These are phyloP conservation scores for Stomatorhinus walkeri DNA, from an alignment of 2,797 vertebrate species.

Conservation along the genomic window DNA sequence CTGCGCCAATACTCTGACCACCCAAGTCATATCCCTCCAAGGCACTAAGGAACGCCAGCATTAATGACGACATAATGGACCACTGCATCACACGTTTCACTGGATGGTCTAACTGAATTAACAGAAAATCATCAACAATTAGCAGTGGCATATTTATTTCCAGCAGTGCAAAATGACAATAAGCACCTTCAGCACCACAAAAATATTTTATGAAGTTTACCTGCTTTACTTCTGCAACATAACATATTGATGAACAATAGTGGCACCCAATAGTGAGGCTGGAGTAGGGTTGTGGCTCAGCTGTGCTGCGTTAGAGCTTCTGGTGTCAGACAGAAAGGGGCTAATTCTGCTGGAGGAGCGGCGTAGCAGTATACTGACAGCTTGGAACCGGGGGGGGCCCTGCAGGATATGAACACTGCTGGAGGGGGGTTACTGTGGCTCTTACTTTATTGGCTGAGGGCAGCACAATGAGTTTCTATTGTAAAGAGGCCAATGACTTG, in stretches of 20 bases:
- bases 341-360: background rate
- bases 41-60: background rate
- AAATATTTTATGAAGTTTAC: background rate
- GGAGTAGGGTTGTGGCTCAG: too few relatives aligned
- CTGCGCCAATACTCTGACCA: background rate
- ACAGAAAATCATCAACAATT: background rate
- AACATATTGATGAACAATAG: background rate
- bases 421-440: background rate
- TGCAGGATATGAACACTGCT: background rate
- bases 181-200: background rate
- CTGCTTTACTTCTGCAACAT: background rate
- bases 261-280: background rate
- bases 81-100: background rate
- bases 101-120: background rate
- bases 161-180: background rate
- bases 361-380: background rate
- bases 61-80: background rate
- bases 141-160: background rate
- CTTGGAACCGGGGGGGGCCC: background rate
- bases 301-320: background rate
- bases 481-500: background rate
- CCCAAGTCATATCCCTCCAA: background rate
- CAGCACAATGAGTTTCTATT: background rate
- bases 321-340: background rate
- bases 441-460: background rate